These are phyloP conservation scores for Steinernema carpocapsae DNA, from an alignment of 2,888 invertebrate species.

Conservation along the genomic window DNA sequence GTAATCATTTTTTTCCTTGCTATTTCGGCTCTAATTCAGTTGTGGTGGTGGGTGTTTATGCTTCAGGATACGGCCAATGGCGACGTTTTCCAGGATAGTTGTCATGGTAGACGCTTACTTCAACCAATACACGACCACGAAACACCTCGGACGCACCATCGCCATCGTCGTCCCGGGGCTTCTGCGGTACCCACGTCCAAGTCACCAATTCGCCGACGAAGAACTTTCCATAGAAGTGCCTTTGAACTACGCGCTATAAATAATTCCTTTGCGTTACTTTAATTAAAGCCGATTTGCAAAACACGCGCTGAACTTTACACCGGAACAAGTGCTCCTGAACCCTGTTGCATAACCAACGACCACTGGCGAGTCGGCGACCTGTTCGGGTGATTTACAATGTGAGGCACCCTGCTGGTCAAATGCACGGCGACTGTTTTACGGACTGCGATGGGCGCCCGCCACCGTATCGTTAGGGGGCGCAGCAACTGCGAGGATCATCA, in stretches of 20 bases:
- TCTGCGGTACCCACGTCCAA: constrained; percentile 4
- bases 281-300: neutral
- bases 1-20: constrained; percentile 11
- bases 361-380: constrained; percentile 17
- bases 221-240: constrained; percentile 10
- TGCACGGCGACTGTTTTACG: constrained; percentile 4
- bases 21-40: constrained; percentile 2
- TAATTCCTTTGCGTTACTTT: neutral
- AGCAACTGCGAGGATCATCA: neutral
- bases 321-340: neutral
- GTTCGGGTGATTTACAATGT: constrained; percentile 26
- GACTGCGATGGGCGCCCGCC: constrained; percentile 11
- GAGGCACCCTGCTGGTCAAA: neutral
- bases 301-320: neutral
- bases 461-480: neutral
- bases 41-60: constrained; percentile 2
- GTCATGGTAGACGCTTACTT: constrained; percentile 30
- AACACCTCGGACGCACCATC: constrained; percentile 24
- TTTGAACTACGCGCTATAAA: neutral
- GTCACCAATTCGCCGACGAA: neutral
- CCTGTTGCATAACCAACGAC: constrained; percentile 3
- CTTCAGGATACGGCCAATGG: neutral
- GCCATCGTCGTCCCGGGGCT: constrained; percentile 20
- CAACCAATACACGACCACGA: constrained; percentile 3
- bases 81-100: constrained; percentile 7